phyloP scores from a whole-genome alignment of 2,888 invertebrate species.

The Tenthredo notha region DNA sequence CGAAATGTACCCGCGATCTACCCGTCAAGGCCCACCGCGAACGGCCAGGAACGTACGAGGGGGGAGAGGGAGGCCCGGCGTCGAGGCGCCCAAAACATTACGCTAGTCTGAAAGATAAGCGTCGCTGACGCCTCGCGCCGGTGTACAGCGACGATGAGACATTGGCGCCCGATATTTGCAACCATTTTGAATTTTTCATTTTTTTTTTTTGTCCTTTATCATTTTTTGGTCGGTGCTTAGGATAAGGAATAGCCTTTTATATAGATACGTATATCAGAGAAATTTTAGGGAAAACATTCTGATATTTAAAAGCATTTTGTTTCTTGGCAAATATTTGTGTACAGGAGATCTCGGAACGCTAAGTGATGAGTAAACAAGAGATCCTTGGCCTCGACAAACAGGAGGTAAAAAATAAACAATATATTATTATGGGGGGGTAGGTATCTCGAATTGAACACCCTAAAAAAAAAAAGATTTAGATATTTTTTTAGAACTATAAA shows the following conservation, averaged over 20 bases:
- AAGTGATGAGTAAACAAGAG: conserved; percentile 30
- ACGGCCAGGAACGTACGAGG: neutral
- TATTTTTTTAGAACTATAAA: neutral
- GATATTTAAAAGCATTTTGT: conserved; percentile 6
- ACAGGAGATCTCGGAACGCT: neutral
- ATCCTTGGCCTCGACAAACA: conserved; percentile 32
- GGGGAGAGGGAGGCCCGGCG: conserved; percentile 17
- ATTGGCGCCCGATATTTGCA: neutral
- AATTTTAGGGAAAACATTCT: neutral
- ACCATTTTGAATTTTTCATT: neutral
- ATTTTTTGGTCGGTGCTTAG: neutral
- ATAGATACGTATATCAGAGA: neutral
- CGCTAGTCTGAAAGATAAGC: conserved; percentile 46
- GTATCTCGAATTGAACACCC: neutral
- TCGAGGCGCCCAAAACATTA: conserved; percentile 50
- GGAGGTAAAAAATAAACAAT: conserved; percentile 6
- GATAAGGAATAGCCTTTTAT: neutral
- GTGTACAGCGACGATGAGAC: neutral
- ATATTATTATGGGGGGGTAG: neutral
- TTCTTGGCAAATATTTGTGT: conserved; percentile 11
- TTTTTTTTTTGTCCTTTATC: neutral
- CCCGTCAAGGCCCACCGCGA: conserved; percentile 31
- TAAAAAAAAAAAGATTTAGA: neutral
- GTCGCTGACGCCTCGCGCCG: conserved; percentile 36
- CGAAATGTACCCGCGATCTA: conserved; percentile 35